Evolutionary conservation across 2,888 invertebrate species (phyloP), one percentile per base, ranked within the genome.

Genomic region (Spilosoma lubricipeda): DNA sequence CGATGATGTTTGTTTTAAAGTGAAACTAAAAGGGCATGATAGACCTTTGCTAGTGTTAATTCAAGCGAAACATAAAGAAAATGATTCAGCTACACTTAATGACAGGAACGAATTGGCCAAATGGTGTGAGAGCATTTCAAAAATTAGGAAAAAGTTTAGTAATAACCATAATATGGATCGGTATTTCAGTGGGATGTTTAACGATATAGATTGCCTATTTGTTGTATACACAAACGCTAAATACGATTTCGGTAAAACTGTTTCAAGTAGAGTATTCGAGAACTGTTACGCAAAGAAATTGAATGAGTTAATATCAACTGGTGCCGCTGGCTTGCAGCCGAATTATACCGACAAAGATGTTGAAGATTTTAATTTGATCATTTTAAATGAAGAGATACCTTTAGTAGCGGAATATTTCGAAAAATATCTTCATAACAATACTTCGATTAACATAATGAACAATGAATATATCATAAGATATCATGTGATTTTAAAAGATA

Each of bases 1-100:
- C 42, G 85, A 84, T 59, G 85, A 85, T 9, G 76, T 85, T n/a
- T 81, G 81, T 59, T 72, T 82, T 30, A 82, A 69, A 71, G 64
- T 73, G 18, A 77, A 73, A 74, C 13, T 77, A 5, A 78, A 75
- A 27, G 69, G 27, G 1, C 9, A 52, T 1, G 5, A 78, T 18
- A 71, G 76, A 72, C 75, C 70, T 5, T 8, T 79, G n/a, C 27
- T 74, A 4, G 71, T 79, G 3, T 84, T 84, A 30, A 48, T 84
- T 27, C 84, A 84, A 80, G 80, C 79, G 0, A 84, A 82, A 39
- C 83, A 84, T 36, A 77, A 75, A 42, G 81, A 84, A 9, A 76
- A 80, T 11, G 39, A 52, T 4, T 68, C 69, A 9, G 65, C 73
- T 11, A 70, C 59, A 3, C 72, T 82, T 4, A 70, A 71, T 23